These are phyloP conservation scores for Sander vitreus DNA, from an alignment of 2,113 vertebrate genomes.

Conservation along the genomic window DNA sequence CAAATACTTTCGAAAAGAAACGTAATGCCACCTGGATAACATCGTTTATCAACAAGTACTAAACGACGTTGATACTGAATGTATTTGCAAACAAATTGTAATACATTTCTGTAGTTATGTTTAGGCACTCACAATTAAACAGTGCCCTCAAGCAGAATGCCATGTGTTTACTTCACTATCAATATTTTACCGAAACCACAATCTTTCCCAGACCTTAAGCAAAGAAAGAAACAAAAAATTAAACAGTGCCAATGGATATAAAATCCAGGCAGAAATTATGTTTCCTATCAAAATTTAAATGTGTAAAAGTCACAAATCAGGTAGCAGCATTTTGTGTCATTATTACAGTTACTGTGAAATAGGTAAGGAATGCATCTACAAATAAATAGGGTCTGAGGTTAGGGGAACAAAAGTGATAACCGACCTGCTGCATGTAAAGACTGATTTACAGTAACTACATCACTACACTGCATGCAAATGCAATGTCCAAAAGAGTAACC, in stretches of 20 bases:
- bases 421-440: neutral
- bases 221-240: neutral
- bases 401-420: neutral
- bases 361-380: neutral
- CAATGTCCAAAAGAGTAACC: no score
- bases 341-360: neutral
- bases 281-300: neutral
- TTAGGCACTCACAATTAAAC: neutral
- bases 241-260: neutral
- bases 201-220: neutral
- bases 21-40: neutral
- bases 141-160: neutral
- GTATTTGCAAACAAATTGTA: neutral
- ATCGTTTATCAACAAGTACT: neutral
- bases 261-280: slow-evolving; percentile 2
- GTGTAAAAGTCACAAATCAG: no score
- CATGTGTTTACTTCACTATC: neutral
- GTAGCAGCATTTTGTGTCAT: no score
- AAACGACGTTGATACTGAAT: neutral
- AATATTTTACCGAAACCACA: neutral
- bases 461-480: neutral
- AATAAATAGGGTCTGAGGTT: neutral
- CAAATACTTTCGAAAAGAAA: neutral
- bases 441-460: neutral
- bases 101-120: neutral